Evolutionary conservation across 2,113 vertebrate genomes (phyloP).

Genomic region (Hypocryptadius cinnamomeus): DNA sequence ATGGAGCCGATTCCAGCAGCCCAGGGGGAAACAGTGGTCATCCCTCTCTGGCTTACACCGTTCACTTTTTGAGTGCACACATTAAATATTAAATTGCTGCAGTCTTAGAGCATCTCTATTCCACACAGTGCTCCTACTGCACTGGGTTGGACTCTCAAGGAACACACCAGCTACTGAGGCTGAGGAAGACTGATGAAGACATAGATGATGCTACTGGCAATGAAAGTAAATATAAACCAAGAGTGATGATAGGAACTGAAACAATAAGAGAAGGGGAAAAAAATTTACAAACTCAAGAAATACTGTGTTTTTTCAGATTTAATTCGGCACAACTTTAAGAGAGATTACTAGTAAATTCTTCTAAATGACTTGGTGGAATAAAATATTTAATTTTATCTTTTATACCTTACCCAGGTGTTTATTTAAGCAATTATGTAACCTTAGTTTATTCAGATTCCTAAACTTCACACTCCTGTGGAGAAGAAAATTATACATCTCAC

Average conservation of each 20-base stretch:
- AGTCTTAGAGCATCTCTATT: not conserved
- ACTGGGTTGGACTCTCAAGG: not conserved
- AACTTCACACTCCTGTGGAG: not conserved
- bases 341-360: not conserved
- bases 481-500: not conserved
- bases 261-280: not conserved
- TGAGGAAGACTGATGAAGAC: no score
- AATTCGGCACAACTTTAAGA: not conserved
- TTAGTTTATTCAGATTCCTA: not conserved
- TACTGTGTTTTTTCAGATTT: not conserved
- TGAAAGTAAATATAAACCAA: not conserved
- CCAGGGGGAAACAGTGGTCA: fast-evolving
- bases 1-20: not conserved
- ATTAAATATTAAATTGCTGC: constrained; percentile 1
- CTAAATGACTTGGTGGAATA: not conserved
- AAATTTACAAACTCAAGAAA: not conserved
- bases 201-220: not conserved
- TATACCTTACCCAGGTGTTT: not conserved
- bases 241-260: not conserved
- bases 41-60: not conserved
- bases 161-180: not conserved
- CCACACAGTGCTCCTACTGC: not conserved
- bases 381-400: not conserved
- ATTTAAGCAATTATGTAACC: not conserved
- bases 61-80: not conserved